Evolutionary conservation across 2,113 vertebrate species (phyloP), one percentile per base, ranked within the genome.

Genomic region (Muntiacus reevesi): DNA sequence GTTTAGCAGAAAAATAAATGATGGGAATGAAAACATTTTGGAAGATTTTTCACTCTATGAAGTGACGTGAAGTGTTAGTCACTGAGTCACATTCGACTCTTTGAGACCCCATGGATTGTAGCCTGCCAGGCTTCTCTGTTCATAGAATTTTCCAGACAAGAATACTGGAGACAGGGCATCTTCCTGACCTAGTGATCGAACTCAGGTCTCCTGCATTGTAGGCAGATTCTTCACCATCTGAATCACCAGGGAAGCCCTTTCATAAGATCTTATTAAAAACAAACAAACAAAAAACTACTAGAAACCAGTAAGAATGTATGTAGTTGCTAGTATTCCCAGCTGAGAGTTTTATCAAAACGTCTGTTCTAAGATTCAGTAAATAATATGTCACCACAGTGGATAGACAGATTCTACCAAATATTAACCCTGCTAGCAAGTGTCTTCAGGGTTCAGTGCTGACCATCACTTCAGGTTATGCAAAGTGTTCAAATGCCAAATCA

Each of bases 391-490:
- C 60, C 90, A 82, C 52, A 94, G 96, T 92, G 54, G 95, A 94
- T 43, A 97, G 98, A 98, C 95, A 98, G 97, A 98, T 98, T 97
- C 97, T 96, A 85, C 97, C 97, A 91, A 96, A 92, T 98, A 98
- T 98, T 98, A 99, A 98, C 97, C 98, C 83, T 92, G 83, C 84
- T 98, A 98, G 97, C 97, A 97, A 87, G 78, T 98, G 95, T 98
- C 98, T 98, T 98, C 97, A 98, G 96, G 98, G 98, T 98, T 99
- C 98, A 98, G 87, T 96, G 98, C 97, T 98, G 98, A 98, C 98
- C 97, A 98, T 99, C 98, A 98, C 98, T 98, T 98, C 97, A 98
- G 97, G 97, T 98, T 98, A 98, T 98, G 95, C 94, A 97, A 98
- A 98, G 94, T 90, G 97, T 98, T 98, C 98, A 98, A 97, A 98